Percentiles rank a stretch among this genome's conserved stretches.
phyloP scores from a whole-genome alignment of 2,888 invertebrate genomes.

The Limnephilus lunatus region DNA sequence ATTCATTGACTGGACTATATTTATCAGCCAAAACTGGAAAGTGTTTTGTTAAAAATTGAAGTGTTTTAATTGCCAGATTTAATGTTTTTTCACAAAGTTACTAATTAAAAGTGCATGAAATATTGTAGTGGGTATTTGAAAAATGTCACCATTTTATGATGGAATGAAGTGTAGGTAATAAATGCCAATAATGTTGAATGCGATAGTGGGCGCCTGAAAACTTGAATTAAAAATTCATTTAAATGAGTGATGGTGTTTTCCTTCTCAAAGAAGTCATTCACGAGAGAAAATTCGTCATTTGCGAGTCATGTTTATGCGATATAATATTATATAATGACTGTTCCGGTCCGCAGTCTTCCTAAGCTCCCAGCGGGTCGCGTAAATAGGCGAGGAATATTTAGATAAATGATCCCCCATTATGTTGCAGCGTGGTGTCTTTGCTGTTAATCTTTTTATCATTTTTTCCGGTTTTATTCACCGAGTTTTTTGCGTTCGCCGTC shows the following conservation, averaged over 20 bases:
- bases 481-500: conserved; percentile 52
- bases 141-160: neutral
- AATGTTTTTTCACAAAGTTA: neutral
- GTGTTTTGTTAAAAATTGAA: too few relatives aligned
- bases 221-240: neutral
- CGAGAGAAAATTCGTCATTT: conserved; percentile 36
- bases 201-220: neutral
- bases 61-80: too few relatives aligned
- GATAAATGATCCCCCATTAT: conserved; percentile 65
- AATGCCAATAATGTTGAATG: neutral
- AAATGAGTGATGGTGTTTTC: neutral
- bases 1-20: too few relatives aligned
- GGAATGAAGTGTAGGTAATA: neutral
- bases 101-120: neutral
- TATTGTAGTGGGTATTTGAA: neutral
- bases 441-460: conserved; percentile 66
- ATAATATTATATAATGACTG: conserved; percentile 44
- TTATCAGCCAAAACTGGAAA: too few relatives aligned
- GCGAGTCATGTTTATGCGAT: conserved; percentile 44
- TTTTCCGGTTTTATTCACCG: conserved; percentile 61
- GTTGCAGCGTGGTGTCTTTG: conserved; percentile 64
- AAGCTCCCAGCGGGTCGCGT: conserved; percentile 51
- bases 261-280: conserved; percentile 19
- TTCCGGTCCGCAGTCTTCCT: conserved; percentile 27
- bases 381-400: conserved; percentile 66